phyloP scores from a whole-genome alignment of 1,140 invertebrate species.

The Bombus superbus region DNA sequence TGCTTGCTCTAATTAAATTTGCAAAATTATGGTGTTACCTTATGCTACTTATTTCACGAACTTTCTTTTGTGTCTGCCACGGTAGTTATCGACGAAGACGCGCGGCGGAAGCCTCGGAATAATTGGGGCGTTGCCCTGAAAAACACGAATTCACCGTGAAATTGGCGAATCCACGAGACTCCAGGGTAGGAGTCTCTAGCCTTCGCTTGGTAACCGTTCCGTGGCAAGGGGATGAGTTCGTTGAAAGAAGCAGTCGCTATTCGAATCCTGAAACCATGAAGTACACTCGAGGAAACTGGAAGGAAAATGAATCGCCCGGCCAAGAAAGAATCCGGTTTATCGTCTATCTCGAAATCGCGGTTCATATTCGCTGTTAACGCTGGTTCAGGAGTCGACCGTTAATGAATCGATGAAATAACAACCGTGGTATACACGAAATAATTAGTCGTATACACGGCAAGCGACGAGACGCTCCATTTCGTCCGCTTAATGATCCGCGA shows the following conservation, averaged over 20 bases:
- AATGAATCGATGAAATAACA: conserved; percentile 25
- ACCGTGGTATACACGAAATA: conserved; percentile 38
- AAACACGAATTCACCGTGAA: conserved; percentile 27
- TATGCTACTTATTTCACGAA: too few relatives aligned
- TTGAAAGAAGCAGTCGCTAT: conserved; percentile 18
- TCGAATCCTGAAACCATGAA: not conserved
- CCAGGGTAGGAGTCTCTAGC: not conserved
- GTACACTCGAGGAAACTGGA: not conserved
- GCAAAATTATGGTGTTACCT: too few relatives aligned
- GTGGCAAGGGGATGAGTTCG: not conserved
- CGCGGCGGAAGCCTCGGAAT: conserved; percentile 21
- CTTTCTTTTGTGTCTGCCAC: too few relatives aligned
- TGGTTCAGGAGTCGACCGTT: not conserved
- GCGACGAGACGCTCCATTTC: conserved; percentile 51
- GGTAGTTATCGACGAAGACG: conserved; percentile 27
- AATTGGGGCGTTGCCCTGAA: conserved; percentile 46
- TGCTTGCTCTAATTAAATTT: too few relatives aligned
- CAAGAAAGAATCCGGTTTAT: not conserved
- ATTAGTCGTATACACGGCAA: conserved; percentile 52
- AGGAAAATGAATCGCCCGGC: not conserved
- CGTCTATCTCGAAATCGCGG: not conserved
- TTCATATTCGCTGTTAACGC: not conserved
- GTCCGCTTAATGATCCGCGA: conserved; percentile 62
- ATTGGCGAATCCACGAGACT: conserved; percentile 25
- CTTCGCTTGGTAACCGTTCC: not conserved